phyloP scores from a whole-genome alignment of 2,888 invertebrate species.

The Uloborus plumipes region DNA sequence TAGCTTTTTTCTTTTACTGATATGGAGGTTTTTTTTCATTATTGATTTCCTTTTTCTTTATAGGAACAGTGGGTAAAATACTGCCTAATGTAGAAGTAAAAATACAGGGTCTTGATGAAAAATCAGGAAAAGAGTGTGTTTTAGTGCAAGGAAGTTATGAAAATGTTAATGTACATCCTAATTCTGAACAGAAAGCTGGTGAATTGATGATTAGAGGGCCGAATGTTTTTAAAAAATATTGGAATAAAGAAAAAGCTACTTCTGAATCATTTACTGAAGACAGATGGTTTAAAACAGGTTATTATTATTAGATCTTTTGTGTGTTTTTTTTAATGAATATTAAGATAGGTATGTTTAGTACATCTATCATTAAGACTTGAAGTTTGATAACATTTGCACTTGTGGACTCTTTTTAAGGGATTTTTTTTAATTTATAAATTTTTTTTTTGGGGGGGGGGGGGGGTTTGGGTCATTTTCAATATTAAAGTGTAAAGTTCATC shows the following conservation, averaged over 20 bases:
- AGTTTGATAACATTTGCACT: too few relatives aligned
- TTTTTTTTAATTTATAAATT: too few relatives aligned
- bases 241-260: slow-evolving; percentile 81
- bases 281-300: slow-evolving; percentile 90
- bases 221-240: slow-evolving; percentile 82
- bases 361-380: too few relatives aligned
- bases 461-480: too few relatives aligned
- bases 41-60: not conserved
- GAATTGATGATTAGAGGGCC: slow-evolving; percentile 79
- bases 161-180: slow-evolving; percentile 67
- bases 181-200: slow-evolving; percentile 71
- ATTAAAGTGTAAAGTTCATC: too few relatives aligned
- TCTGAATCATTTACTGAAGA: slow-evolving; percentile 81
- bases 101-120: slow-evolving; percentile 72
- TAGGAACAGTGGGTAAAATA: slow-evolving; percentile 83
- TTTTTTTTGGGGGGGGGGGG: too few relatives aligned
- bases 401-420: too few relatives aligned
- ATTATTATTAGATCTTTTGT: slow-evolving; percentile 34
- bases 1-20: too few relatives aligned
- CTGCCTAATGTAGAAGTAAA: slow-evolving; percentile 80
- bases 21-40: too few relatives aligned
- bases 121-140: slow-evolving; percentile 67
- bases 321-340: too few relatives aligned
- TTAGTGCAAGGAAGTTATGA: slow-evolving; percentile 68
- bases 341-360: too few relatives aligned